A percentile compares a stretch with the other conserved stretches of the same genome.
Conservation (phyloP, 92 coral and sea anemone species). For the Zoanthus gigantus region DNA sequence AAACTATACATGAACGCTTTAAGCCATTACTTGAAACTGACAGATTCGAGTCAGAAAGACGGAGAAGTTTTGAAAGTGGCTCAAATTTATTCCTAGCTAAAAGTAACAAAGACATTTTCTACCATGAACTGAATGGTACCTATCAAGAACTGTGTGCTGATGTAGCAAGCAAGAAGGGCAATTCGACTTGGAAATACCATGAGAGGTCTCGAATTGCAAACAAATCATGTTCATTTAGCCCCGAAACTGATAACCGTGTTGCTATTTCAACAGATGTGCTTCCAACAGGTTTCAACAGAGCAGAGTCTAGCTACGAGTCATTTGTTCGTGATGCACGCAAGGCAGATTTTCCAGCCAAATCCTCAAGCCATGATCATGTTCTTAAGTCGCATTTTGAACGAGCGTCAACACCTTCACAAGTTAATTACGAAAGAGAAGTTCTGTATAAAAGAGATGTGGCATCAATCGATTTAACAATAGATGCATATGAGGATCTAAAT, state of each 20-base stretch:
- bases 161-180: not conserved
- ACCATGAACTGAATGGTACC: not conserved
- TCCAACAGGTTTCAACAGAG: not conserved
- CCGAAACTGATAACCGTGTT: slow-evolving; percentile 21
- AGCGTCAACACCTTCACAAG: not conserved
- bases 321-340: not conserved
- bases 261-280: slow-evolving; percentile 34
- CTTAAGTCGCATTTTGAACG: not conserved
- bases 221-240: not conserved
- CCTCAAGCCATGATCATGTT: not conserved
- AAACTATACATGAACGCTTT: not conserved
- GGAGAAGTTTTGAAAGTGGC: not conserved
- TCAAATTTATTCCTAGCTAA: not conserved
- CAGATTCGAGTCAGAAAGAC: not conserved
- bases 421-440: not conserved
- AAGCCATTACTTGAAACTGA: not conserved
- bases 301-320: not conserved
- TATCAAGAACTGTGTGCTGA: not conserved
- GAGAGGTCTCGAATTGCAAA: not conserved
- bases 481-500: slow-evolving; percentile 36
- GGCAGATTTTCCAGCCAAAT: slow-evolving; percentile 22
- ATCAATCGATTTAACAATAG: slow-evolving; percentile 16
- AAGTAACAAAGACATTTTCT: not conserved
- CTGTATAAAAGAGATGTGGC: not conserved
- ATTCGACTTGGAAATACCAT: not conserved